phyloP scores from a whole-genome alignment of 2,113 vertebrate species.

The Okapia johnstoni region DNA sequence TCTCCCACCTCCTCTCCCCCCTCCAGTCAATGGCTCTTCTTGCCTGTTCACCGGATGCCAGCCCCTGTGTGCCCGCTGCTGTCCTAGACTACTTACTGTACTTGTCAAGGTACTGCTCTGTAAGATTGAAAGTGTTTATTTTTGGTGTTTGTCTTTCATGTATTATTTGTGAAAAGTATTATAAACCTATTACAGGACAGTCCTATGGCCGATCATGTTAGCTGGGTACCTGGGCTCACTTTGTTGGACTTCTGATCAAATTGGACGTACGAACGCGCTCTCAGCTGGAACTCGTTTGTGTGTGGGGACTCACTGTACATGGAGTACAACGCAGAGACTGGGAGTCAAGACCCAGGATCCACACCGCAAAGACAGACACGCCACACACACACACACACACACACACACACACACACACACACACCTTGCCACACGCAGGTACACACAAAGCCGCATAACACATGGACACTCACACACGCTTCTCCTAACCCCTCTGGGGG shows the following conservation, averaged over 20 bases:
- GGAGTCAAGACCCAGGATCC: neutral
- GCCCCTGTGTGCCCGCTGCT: neutral
- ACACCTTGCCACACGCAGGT: neutral
- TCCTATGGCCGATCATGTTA: neutral
- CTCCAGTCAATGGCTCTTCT: neutral
- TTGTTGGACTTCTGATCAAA: neutral
- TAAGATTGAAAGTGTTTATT: neutral
- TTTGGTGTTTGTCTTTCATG: neutral
- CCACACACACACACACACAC: neutral
- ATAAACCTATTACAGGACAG: neutral
- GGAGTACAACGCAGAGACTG: neutral
- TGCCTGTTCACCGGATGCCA: neutral
- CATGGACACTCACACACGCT: fast-evolving
- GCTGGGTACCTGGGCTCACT: neutral
- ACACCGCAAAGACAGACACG: neutral
- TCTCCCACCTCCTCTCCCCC: neutral
- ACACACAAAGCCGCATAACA: neutral
- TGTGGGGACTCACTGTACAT: neutral
- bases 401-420: neutral
- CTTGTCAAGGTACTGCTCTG: neutral
- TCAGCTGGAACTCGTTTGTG: neutral
- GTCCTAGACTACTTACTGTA: neutral
- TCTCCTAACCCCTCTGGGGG: neutral
- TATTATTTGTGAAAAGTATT: neutral
- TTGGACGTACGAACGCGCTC: fast-evolving